Evolutionary conservation across 2,888 invertebrate genomes (phyloP), one percentile per base, ranked within the genome.

Genomic region (Lamellibrachia satsuma): DNA sequence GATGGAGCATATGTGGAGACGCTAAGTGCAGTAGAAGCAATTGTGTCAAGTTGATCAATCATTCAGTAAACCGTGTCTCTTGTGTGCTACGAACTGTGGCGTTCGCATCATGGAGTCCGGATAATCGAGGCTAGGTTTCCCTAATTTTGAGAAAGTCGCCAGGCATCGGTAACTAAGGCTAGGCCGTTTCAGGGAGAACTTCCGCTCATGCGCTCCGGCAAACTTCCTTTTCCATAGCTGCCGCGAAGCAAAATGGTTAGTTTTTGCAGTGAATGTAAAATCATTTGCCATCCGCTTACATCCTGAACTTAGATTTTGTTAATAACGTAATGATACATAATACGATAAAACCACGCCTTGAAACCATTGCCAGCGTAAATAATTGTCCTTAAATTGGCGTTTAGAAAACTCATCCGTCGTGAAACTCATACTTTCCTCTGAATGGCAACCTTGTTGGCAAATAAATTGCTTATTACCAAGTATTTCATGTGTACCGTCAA

Each of bases 211-310:
- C 75, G 75, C 75, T 75, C 22, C 75, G 15, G 22, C 6, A 22
- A 75, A 75, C 75, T 75, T 75, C 75, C 75, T 75, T 75, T 75
- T 75, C 75, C 22, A 75, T 75, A 75, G 75, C 75, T 75, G 75
- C 75, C 75, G 75, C 75, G 75, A 75, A 75, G 75, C n/a, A 75
- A 75, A 75, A 75, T 75, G 75, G 75, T 75, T 75, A 75, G 75
- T 75, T 75, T 75, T 75, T 75, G 75, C 75, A n/a, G 75, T 15
- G 75, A 75, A 75, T 22, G 22, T 75, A 75, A 75, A 55, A 75
- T 75, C 75, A 3, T 22, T 22, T 75, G 4, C 22, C 75, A 75
- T 75, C 75, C 75, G 15, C 15, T n/a, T 75, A 75, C 22, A 22
- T 75, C 15, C 22, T 75, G 1, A 75, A n/a, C 22, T 75, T 22